Base-by-base conservation (phyloP, 2,888 invertebrate genomes). In the Hirtodrosophila duncani region DNA sequence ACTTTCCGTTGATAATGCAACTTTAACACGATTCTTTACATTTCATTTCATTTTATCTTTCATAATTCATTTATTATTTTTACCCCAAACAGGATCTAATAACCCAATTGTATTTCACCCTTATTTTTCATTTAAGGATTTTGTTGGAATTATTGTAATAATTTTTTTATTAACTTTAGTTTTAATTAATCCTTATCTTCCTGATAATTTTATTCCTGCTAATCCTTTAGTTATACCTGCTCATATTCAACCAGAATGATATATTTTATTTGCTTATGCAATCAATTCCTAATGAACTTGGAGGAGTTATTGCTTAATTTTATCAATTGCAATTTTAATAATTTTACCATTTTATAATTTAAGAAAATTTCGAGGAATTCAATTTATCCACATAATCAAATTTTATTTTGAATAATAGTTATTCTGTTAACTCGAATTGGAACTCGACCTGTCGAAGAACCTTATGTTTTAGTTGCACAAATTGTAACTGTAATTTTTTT, bases 231-330 rank as follows among this genome's bases (percentile, higher is more conserved):
- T 91, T 9, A 93, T 92, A 0, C 93, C 93, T 0, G 84, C 89
- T 4, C 93, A 93, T 82, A 94, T 94, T 88, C 92, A 94, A 89
- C 93, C 93, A 31, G 94, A 94, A 90, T 94, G 93, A 91, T 94
- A 94, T 85, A 94, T 94, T 79, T 85, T 94, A 88, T 94, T 93
- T 89, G 93, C 93, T 8, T 94, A 94, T 85, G 92, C 93, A 10
- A 93, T 92, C 93, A 24, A 92, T 94, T 49, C 93, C 93, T 3
- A 93, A 92, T 88, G 93, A 94, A 89, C 82, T 93, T 87, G 92
- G 93, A 41, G 93, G 93, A 59, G 93, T 93, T 42, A 77, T 82
- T 66, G 80, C 82, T 27, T 83, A 63, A 52, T 81, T 0, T 70
- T 90, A 84, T 92, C 92, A 55, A 91, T 93, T 88, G 80, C 90